Evolutionary conservation across 2,797 vertebrate species (phyloP).

Genomic region (Hippoglossus hippoglossus): DNA sequence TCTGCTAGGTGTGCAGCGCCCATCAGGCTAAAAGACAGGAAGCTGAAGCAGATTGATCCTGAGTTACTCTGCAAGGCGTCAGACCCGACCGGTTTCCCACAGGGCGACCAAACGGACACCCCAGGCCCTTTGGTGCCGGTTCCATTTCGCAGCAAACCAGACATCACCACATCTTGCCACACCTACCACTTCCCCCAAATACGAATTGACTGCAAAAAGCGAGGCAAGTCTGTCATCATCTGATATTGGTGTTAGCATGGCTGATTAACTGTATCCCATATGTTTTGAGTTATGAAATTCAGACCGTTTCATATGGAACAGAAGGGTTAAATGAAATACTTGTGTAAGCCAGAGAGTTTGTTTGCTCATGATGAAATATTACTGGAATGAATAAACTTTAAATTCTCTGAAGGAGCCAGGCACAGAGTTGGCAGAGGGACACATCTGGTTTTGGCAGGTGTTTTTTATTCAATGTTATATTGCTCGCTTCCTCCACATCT

Average conservation of each 20-base stretch:
- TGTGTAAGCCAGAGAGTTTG: constrained; percentile 13
- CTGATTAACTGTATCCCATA: not conserved
- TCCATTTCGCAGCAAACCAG: constrained; percentile 77
- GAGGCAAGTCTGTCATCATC: constrained; percentile 84
- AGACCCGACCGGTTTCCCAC: not conserved
- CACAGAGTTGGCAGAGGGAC: not conserved
- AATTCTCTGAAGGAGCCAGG: constrained; percentile 15
- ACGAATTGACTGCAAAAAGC: constrained; percentile 91
- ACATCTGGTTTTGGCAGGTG: constrained; percentile 35
- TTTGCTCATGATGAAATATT: constrained; percentile 44
- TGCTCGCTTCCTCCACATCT: constrained; percentile 2
- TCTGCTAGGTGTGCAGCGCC: constrained; percentile 86
- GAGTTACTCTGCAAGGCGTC: constrained; percentile 87
- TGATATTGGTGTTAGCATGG: not conserved
- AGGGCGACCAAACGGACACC: constrained; percentile 50
- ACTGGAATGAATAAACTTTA: constrained; percentile 26
- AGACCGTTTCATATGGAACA: constrained; percentile 42
- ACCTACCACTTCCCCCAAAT: constrained; percentile 90
- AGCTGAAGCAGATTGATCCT: constrained; percentile 87
- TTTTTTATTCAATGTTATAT: constrained; percentile 36
- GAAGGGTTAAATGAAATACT: constrained; percentile 20
- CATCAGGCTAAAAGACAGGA: constrained; percentile 82
- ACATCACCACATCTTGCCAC: constrained; percentile 88
- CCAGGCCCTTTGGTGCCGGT: constrained; percentile 28
- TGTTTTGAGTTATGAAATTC: constrained; percentile 14